Evolutionary conservation across 2,888 invertebrate genomes (phyloP).

Genomic region (Herminia tarsipennalis): DNA sequence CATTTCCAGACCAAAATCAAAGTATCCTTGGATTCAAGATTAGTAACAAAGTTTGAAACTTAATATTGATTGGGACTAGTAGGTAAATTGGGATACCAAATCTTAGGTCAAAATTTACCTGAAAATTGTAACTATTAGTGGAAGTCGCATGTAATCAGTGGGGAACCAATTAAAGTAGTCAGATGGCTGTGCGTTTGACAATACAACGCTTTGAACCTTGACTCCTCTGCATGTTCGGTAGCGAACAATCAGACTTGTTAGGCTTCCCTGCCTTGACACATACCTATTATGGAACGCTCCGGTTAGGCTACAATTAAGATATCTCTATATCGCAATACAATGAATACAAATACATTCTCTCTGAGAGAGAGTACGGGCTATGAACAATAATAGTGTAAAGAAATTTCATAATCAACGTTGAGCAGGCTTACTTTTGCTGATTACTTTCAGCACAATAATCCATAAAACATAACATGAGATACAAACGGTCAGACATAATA

Average conservation of each 20-base stretch:
- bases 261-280: constrained; percentile 13
- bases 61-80: constrained; percentile 6
- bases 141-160: constrained; percentile 23
- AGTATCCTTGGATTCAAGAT: not conserved
- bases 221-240: constrained; percentile 16
- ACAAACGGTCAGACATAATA: no score
- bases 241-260: constrained; percentile 34
- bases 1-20: not conserved
- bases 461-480: no score
- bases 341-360: no score
- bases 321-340: no score
- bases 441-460: no score
- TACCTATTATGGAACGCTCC: no score
- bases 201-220: constrained; percentile 30
- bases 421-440: no score
- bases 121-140: constrained; percentile 24
- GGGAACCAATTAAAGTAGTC: constrained; percentile 62
- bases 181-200: constrained; percentile 32
- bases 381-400: no score
- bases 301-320: no score
- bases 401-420: no score
- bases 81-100: no score
- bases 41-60: constrained; percentile 1
- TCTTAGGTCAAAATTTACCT: constrained; percentile 20
- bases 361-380: no score